Base-by-base conservation (phyloP, 92 coral and sea anemone species). In the Pocillopora meandrina region DNA sequence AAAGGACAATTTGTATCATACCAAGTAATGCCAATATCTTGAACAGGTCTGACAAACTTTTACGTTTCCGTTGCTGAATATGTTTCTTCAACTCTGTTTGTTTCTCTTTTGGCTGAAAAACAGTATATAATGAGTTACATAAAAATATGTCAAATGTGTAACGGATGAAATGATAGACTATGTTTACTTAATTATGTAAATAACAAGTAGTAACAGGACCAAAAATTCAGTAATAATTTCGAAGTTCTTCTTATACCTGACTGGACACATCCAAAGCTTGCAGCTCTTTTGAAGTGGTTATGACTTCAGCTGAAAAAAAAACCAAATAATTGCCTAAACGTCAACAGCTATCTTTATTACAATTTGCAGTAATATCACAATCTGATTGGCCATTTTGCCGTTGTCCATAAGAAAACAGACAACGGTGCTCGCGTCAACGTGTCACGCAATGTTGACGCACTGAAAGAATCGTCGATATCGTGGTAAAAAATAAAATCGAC, bases 31-130 rank as follows among this genome's bases (percentile, higher is more conserved):
- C 83, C 19, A 96, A 70, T 26, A 84, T 87, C 86, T 96, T 96
- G 91, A 96, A 96, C 78, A 96, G 86, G 71, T 96, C 99, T 16
- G 99, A 88, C 63, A 96, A 85, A 18, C 92, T 93, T 56, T 94
- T 94, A 15, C 98, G 94, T 83, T 96, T 96, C 73, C 96, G 75
- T 59, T 90, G 88, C 21, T 94, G 99, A 68, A 96, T 96, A 85
- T 96, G 98, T 58, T 96, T 96, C 14, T 90, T 49, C 65, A 87
- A 65, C 77, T 89, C 97, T 85, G 91, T 65, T 21, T 91, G 91
- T 76, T 88, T 95, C 78, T 96, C 95, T 69, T 92, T 90, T 18
- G 98, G 90, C 99, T 96, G 82, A n/a, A 82, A 82, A 57, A 66
- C 9, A 72, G 61, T 58, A 12, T 63, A 17, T 6, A 11, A 34